Evolutionary conservation across 2,888 invertebrate species (phyloP), one percentile per base, ranked within the genome.

Genomic region (Pteria penguin): DNA sequence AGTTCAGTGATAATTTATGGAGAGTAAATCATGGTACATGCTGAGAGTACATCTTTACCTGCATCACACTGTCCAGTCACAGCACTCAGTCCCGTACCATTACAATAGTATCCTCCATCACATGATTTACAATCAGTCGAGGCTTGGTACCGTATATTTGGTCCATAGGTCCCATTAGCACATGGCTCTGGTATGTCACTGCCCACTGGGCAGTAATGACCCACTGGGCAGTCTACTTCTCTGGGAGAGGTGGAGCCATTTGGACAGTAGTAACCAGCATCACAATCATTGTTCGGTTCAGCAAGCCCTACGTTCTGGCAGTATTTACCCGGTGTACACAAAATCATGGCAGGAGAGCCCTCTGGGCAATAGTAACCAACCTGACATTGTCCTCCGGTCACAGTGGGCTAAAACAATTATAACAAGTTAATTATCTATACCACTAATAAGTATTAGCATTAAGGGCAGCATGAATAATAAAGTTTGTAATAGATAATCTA

Each of bases 131-230:
- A 90, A 62, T 89, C 85, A 26, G 70, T 67, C 31, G 83, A 80
- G 0, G 81, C 74, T 27, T 72, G 76, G 31, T 87, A 73, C 1
- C 77, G 69, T 29, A 70, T 72, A 0, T 77, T 75, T 0, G 87
- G 84, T 14, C 86, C 87, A 68, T 89, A 91, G 1, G 90, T 91
- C 26, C 91, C 91, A 66, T 90, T 91, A 8, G 87, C 76, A 75
- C 91, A 91, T 4, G 88, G 82, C 26, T 80, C 73, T 5, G 90
- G 90, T 0, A 83, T 63, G 31, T 84, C 86, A 45, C 85, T 89
- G 52, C 88, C 88, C 4, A 65, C 61, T 8, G 84, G 85, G 78
- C 88, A 90, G 79, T 83, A 90, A 66, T 87, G 84, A 45, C 90
- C 90, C 0, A 84, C 78, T 2, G 87, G 84, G 52, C 89, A 89